phyloP scores from a whole-genome alignment of 2,113 vertebrate species.

The Campylomormyrus tamandua region DNA sequence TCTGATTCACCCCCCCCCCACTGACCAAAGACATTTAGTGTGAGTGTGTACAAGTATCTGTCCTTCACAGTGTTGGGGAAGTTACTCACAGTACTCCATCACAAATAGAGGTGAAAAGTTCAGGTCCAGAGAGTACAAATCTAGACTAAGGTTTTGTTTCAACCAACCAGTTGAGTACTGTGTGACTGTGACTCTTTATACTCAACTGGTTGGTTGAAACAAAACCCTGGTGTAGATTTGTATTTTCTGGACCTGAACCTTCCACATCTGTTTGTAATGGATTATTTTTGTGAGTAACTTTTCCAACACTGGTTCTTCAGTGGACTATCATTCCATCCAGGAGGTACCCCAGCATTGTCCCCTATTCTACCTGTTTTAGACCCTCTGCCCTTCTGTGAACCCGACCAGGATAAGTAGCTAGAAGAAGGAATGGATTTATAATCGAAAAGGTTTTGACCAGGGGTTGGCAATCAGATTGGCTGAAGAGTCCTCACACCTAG shows the following conservation, averaged over 20 bases:
- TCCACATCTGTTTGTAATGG: not conserved
- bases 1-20: not conserved
- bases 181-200: not conserved
- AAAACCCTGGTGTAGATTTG: too few species aligned
- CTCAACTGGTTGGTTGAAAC: too few species aligned
- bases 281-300: not conserved
- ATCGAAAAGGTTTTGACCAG: not conserved
- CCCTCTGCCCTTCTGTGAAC: not conserved
- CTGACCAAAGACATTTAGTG: not conserved
- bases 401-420: not conserved
- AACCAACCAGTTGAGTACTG: not conserved
- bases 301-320: not conserved
- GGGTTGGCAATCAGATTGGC: too few species aligned
- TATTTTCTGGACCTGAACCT: not conserved
- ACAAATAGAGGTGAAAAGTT: not conserved
- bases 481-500: too few species aligned
- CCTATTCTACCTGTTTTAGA: not conserved
- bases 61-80: not conserved
- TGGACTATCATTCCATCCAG: not conserved
- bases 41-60: not conserved
- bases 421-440: not conserved
- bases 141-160: not conserved
- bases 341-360: not conserved
- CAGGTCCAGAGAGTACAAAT: not conserved
- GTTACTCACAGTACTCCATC: not conserved